A percentile compares a stretch with the other conserved stretches of the same genome.
Evolutionary conservation across 2,113 vertebrate genomes (phyloP).

Genomic region (Takifugu bimaculatus): DNA sequence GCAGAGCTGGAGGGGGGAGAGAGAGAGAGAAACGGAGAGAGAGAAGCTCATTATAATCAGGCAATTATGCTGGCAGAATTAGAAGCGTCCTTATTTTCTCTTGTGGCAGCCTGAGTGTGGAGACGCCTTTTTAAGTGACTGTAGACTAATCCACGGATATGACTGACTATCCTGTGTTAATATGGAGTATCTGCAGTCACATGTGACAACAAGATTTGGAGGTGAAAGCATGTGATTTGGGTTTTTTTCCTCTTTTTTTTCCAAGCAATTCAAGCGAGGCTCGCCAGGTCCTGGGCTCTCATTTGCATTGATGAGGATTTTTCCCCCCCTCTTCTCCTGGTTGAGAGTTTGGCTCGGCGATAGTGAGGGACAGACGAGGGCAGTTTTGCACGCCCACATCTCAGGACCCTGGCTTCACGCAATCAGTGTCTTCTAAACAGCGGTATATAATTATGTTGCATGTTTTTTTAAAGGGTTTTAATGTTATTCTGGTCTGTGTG

Average conservation of each 20-base stretch:
- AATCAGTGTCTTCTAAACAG: slow-evolving; percentile 45
- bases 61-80: slow-evolving; percentile 75
- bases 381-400: slow-evolving; percentile 45
- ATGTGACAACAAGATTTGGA: slow-evolving; percentile 75
- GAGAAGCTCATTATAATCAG: slow-evolving; percentile 74
- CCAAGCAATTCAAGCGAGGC: slow-evolving; percentile 71
- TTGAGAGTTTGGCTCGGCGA: slow-evolving; percentile 52
- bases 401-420: slow-evolving; percentile 50
- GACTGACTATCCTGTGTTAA: slow-evolving; percentile 55
- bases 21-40: slow-evolving; percentile 44
- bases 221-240: slow-evolving; percentile 68
- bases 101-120: slow-evolving; percentile 59
- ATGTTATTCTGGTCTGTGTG: slow-evolving; percentile 7
- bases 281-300: slow-evolving; percentile 74
- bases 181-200: slow-evolving; percentile 52
- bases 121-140: slow-evolving; percentile 59
- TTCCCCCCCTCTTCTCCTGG: slow-evolving; percentile 29
- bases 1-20: slow-evolving; percentile 50
- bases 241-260: slow-evolving; percentile 62
- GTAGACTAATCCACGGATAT: slow-evolving; percentile 63
- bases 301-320: slow-evolving; percentile 85
- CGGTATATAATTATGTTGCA: slow-evolving; percentile 57
- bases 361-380: slow-evolving; percentile 45
- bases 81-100: slow-evolving; percentile 71
- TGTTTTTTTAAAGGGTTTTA: slow-evolving; percentile 27